Evolutionary conservation across 2,888 invertebrate genomes (phyloP), one percentile per base, ranked within the genome.

Genomic region (Drosophila kanekoi): DNA sequence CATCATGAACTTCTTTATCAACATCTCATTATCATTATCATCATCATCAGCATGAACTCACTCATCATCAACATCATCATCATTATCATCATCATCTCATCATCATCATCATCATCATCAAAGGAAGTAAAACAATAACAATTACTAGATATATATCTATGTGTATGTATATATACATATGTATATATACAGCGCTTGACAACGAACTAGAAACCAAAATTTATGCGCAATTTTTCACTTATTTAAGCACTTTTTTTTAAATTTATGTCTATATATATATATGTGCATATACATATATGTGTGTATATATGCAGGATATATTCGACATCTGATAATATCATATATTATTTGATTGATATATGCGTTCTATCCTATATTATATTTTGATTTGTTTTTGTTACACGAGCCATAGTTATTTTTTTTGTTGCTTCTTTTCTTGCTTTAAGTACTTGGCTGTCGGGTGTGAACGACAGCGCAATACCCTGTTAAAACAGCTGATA

Each of bases 121-220:
- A 75, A 57, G 52, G 44, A 75, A 68, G 40, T 60, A 57, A 68
- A 76, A 78, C 63, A 78, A 78, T 78, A 78, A 76, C 78, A 76
- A 73, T 72, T 60, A 52, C 47, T 48, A 49, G 52, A 49, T 40
- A 47, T 60, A 52, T 58, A 56, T 56, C 43, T 49, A 40, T 28
- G 28, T 8, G 45, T 57, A 45, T 51, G 41, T 59, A 52, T 58
- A 56, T 56, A 47, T 49, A 40, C 28, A n/a, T 38, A 38, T 37
- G 38, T n/a, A n/a, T 59, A 48, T 40, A 68, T 35, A 53, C 40
- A 51, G 37, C 37, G 37, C 11, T 23, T 51, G 37, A 51, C 49
- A 38, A 10, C 49, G 20, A 51, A 51, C 23, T 37, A 51, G 49
- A 51, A 51, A 51, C 49, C 28, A 28, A 28, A 8, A 28, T 28